Percentiles rank a stretch among this genome's conserved stretches.
Conservation (phyloP, 2,888 invertebrate genomes). For the Apamea anceps region DNA sequence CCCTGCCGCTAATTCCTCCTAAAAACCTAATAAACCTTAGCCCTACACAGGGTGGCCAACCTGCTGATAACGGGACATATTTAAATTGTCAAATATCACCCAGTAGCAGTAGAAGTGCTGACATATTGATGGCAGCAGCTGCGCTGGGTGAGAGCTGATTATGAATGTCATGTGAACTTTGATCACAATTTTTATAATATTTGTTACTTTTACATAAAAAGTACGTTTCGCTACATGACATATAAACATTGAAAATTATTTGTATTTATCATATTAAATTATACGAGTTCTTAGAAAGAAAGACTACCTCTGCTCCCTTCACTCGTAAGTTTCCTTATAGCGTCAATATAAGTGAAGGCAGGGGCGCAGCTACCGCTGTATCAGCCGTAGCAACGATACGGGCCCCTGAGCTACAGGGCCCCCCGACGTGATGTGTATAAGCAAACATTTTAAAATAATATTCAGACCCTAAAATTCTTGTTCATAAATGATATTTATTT, state of each 20-base stretch:
- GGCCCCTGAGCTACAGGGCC: too few relatives aligned
- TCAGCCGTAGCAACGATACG: too few relatives aligned
- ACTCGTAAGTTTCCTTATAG: constrained; percentile 6
- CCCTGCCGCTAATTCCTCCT: constrained; percentile 57
- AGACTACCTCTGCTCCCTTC: not conserved
- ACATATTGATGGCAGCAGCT: not conserved
- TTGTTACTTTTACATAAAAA: not conserved
- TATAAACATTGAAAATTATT: not conserved
- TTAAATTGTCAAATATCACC: not conserved
- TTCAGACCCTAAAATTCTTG: too few relatives aligned
- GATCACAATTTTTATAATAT: not conserved
- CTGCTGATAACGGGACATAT: not conserved
- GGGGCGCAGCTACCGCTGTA: too few relatives aligned
- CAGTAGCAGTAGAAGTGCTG: not conserved
- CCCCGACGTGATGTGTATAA: too few relatives aligned
- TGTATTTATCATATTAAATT: not conserved
- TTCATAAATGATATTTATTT: too few relatives aligned
- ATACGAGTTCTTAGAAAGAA: not conserved
- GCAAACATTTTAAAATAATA: too few relatives aligned
- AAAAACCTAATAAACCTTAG: constrained; percentile 62
- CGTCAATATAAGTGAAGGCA: constrained; percentile 15
- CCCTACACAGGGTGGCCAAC: constrained; percentile 47
- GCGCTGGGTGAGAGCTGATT: not conserved
- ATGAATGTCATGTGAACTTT: not conserved
- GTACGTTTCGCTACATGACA: not conserved